Base-by-base conservation (phyloP, 2,797 vertebrate species). In the Tenualosa thibaudeaui region DNA sequence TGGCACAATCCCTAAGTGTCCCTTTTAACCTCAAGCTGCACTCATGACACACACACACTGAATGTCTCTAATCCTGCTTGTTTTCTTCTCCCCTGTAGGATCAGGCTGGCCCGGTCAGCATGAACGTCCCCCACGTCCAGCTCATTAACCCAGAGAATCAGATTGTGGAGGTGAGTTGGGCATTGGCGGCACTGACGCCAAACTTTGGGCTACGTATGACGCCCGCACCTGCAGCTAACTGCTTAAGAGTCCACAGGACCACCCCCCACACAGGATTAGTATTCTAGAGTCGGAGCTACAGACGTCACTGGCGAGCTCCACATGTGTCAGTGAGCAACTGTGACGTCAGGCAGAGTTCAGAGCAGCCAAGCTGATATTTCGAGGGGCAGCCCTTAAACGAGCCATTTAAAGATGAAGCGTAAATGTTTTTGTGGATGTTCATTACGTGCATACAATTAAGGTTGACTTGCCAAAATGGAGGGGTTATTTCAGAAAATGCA, bases 71-170 rank as follows among this genome's bases (percentile, higher is more conserved):
- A 53, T 68, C 13, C 68, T 75, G 68, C 37, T 15, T 40, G 2
- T 43, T 71, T 56, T 75, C 12, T 51, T 81, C 68, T 87, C 7
- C 87, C 90, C 90, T 92, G 84, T 94, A 98, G 98, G 90, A 96
- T 89, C 93, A 96, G 24, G 95, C 96, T 89, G 96, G 96, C 86
- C 87, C 97, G 2, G 91, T 99, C 93, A 98, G 94, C 95, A 96
- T 99, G 93, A 99, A 95, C 0, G 98, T 99, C 83, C 98, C 98
- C 0, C 98, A 99, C 22, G 98, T 99, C 86, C 98, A 99, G 94
- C 97, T 99, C 88, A 99, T 99, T 94, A 99, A 99, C 93, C 98
- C 98, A 0, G 98, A 99, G 91, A 99, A 99, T 95, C 98, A 99
- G 85, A 99, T 99, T 8, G 97, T 99, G 84, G 98, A 99, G 97